phyloP scores from a whole-genome alignment of 2,888 invertebrate genomes.

The Pherbina coryleti region DNA sequence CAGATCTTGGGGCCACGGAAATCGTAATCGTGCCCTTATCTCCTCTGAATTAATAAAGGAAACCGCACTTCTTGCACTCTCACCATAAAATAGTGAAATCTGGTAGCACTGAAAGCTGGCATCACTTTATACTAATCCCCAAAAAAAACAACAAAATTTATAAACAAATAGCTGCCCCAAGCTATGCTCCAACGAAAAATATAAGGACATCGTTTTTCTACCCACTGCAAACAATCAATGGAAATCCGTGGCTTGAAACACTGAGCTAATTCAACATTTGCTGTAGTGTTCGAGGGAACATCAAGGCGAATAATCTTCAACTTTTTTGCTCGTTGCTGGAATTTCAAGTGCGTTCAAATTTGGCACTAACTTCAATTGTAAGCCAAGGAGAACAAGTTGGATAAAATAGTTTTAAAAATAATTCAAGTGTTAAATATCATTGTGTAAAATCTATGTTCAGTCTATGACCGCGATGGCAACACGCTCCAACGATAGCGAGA shows the following conservation, averaged over 20 bases:
- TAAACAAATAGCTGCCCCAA: not conserved
- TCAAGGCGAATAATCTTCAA: not conserved
- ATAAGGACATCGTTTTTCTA: not conserved
- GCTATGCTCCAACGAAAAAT: not conserved
- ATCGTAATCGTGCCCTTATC: too few species aligned
- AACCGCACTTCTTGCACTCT: too few species aligned
- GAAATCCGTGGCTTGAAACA: not conserved
- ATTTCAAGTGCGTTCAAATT: not conserved
- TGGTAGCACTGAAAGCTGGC: not conserved
- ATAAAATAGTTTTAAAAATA: not conserved
- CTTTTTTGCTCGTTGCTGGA: not conserved
- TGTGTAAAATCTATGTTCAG: not conserved
- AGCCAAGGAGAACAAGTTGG: not conserved
- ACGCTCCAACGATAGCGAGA: not conserved
- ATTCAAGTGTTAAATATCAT: not conserved
- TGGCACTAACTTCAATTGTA: not conserved
- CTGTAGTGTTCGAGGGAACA: not conserved
- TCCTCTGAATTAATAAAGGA: too few species aligned
- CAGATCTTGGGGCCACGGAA: too few species aligned
- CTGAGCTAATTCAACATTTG: not conserved
- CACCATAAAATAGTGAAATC: not conserved
- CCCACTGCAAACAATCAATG: not conserved
- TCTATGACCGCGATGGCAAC: conserved; percentile 1
- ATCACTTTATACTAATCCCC: not conserved
- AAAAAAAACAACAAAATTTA: not conserved